phyloP scores from a whole-genome alignment of 1,140 invertebrate species.

The Aphaenogaster rudis region DNA sequence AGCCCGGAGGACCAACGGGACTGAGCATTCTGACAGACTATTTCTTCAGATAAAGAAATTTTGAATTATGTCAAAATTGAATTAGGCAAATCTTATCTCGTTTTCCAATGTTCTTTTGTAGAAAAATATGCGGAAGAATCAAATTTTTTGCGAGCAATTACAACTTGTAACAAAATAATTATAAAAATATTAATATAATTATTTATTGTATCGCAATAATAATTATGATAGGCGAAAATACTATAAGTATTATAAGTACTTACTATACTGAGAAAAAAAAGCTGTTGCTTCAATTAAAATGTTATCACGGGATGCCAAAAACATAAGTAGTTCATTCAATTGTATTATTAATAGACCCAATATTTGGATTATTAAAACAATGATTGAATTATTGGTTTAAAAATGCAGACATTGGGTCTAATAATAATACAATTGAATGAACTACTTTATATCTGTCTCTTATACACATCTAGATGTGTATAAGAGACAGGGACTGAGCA shows the following conservation, averaged over 20 bases:
- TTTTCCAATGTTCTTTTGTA: background rate
- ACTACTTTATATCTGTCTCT: no score
- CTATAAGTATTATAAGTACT: background rate
- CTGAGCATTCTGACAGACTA: background rate
- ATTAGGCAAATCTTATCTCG: background rate
- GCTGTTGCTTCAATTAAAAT: no score
- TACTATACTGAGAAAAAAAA: no score
- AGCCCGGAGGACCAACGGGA: conserved; percentile 47
- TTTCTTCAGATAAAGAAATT: background rate
- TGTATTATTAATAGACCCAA: no score
- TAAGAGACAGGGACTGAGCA: background rate
- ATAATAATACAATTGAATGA: no score
- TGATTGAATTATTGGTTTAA: no score
- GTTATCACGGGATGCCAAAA: no score
- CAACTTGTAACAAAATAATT: background rate
- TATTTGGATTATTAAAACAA: no score
- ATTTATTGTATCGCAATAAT: background rate
- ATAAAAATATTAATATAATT: background rate
- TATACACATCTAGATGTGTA: no score
- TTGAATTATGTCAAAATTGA: background rate
- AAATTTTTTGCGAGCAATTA: conserved; percentile 3
- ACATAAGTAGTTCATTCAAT: no score
- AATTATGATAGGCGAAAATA: background rate
- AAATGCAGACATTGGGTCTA: no score
- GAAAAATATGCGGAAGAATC: background rate